Evolutionary conservation across 1,140 invertebrate species (phyloP).

Genomic region (Drosophila kohkoa): DNA sequence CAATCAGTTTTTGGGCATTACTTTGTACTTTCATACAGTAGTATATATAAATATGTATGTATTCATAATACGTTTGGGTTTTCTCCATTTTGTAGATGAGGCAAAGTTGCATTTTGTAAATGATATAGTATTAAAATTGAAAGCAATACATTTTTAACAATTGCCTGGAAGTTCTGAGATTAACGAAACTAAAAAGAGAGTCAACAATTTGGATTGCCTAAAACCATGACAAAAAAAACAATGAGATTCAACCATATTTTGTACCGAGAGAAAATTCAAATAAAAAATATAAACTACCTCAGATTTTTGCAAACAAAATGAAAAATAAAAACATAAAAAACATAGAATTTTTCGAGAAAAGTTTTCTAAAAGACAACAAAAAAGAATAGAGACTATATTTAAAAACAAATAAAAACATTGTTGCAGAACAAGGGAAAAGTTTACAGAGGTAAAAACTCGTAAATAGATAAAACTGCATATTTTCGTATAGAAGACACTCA

Average conservation of each 20-base stretch:
- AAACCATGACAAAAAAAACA: neutral
- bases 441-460: slow-evolving; percentile 51
- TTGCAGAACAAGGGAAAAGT: slow-evolving; percentile 61
- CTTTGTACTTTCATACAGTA: slow-evolving; percentile 5
- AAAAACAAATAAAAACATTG: slow-evolving; percentile 2
- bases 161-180: slow-evolving; percentile 55
- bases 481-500: slow-evolving; percentile 36
- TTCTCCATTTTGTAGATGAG: slow-evolving; percentile 14
- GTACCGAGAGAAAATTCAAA: slow-evolving; percentile 59
- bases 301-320: slow-evolving; percentile 39
- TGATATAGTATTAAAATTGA: slow-evolving; percentile 53
- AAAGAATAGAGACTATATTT: slow-evolving; percentile 49
- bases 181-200: slow-evolving; percentile 6
- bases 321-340: slow-evolving; percentile 56
- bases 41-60: neutral
- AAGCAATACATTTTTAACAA: slow-evolving; percentile 74
- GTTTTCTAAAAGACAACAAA: slow-evolving; percentile 71
- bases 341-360: slow-evolving; percentile 76
- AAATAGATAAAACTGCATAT: slow-evolving; percentile 68
- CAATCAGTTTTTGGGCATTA: slow-evolving; percentile 10
- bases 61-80: neutral
- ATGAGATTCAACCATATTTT: slow-evolving; percentile 66
- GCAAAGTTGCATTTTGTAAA: slow-evolving; percentile 46
- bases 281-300: slow-evolving; percentile 59
- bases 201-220: slow-evolving; percentile 47